These are phyloP conservation scores for Leptinotarsa texana DNA, from an alignment of 1,140 invertebrate species.

Conservation along the genomic window DNA sequence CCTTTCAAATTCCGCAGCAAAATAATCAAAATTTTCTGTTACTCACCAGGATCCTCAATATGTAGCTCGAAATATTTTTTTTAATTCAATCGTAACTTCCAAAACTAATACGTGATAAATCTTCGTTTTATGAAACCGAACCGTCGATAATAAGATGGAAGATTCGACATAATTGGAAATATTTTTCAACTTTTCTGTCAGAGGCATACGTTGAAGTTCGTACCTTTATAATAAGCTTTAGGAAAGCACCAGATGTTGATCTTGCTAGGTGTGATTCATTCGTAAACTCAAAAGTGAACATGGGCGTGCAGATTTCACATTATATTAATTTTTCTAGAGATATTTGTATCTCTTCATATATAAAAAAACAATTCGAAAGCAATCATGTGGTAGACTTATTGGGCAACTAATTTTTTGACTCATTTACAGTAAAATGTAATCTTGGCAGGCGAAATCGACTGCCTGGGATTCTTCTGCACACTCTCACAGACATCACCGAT, in stretches of 20 bases:
- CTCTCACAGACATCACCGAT: too few relatives aligned
- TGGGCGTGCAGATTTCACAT: not conserved
- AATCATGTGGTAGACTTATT: too few relatives aligned
- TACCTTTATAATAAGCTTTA: conserved; percentile 16
- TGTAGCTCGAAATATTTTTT: not conserved
- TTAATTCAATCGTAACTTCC: not conserved
- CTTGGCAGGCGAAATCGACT: too few relatives aligned
- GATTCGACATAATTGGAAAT: conserved; percentile 20
- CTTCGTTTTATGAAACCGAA: not conserved
- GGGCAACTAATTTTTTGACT: too few relatives aligned
- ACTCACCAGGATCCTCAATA: not conserved
- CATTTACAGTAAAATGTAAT: too few relatives aligned
- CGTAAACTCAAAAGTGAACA: not conserved
- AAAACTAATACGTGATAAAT: not conserved
- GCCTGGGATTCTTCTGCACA: too few relatives aligned
- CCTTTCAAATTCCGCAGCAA: too few relatives aligned
- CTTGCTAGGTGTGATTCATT: conserved; percentile 10
- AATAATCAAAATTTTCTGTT: not conserved
- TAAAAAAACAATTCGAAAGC: too few relatives aligned
- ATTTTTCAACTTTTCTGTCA: conserved; percentile 24
- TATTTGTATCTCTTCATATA: too few relatives aligned
- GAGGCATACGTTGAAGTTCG: conserved; percentile 10
- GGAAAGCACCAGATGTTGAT: conserved; percentile 14
- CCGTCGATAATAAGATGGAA: conserved; percentile 16
- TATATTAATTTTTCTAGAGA: too few relatives aligned